Evolutionary conservation across 2,113 vertebrate genomes (phyloP), one percentile per base, ranked within the genome.

Genomic region (Sturnus vulgaris): DNA sequence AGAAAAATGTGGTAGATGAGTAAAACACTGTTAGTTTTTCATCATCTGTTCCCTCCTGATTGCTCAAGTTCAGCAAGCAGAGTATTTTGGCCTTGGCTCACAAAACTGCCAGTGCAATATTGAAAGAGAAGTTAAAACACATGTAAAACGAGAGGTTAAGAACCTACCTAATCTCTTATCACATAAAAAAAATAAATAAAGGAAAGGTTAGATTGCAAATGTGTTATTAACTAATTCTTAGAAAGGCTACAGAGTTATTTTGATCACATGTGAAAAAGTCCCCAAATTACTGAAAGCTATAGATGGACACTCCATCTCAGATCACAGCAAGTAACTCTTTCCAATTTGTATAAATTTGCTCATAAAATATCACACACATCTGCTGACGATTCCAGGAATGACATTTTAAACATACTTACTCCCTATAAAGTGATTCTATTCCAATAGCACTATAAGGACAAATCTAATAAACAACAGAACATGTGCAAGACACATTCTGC

Each of bases 21-120:
- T 95, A 96, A 96, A 97, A 95, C 53, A 79, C 25, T 93, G 94
- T 91, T 93, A 82, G 92, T 75, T 97, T 97, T 97, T 95, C 95
- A 95, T 92, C 94, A 96, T 95, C 73, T 8, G 3, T 82, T 93
- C 83, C 73, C 83, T 91, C 53, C 40, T 39, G 93, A 95, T 95
- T 95, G 94, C 95, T 93, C 69, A 92, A 89, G 73, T 86, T 80
- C 37, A 93, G 86, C 81, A 91, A 95, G 82, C 80, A 91, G 53
- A 68, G 30, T 8, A 71, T 91, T 91, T 92, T 88, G 80, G 81
- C 81, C 69, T 86, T 87, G 73, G 65, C 39, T 92, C 25, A 59
- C 82, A 84, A 70, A 94, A 86, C 35, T 89, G 83, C n/a, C 33
- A 87, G n/a, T 28, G 42, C 77, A 82, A 82, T 78, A 93, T 15